phyloP scores from a whole-genome alignment of 2,888 invertebrate genomes.

The Cerastoderma edule region DNA sequence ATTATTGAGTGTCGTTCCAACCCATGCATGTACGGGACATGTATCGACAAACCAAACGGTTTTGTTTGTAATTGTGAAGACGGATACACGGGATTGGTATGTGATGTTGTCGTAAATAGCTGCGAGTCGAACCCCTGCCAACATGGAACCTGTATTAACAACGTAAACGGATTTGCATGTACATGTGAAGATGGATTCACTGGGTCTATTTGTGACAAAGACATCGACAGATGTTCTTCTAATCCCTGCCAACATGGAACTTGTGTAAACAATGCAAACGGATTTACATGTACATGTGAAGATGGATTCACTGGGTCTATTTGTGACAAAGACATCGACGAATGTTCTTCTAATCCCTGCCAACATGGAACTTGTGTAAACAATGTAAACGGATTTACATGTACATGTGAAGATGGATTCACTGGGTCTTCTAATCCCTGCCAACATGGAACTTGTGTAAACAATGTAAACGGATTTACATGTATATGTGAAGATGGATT shows the following conservation, averaged over 20 bases:
- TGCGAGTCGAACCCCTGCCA: constrained; percentile 4
- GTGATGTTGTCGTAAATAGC: background rate
- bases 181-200: background rate
- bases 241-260: constrained; percentile 11
- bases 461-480: background rate
- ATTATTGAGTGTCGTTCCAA: constrained; percentile 29
- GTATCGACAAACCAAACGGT: background rate
- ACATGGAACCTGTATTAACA: constrained; percentile 10
- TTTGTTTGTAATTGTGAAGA: constrained; percentile 2
- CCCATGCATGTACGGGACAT: constrained; percentile 8
- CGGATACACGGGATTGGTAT: background rate
- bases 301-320: background rate
- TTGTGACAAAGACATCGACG: constrained; percentile 1
- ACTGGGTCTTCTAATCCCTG: constrained; percentile 44
- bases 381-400: background rate
- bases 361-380: constrained; percentile 10
- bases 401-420: constrained; percentile 1
- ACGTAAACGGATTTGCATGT: background rate
- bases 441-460: constrained; percentile 6
- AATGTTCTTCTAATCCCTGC: constrained; percentile 9
- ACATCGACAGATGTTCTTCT: background rate
- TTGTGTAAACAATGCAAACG: background rate
- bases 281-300: background rate
- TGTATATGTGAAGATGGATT: constrained; percentile 14
- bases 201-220: background rate